Evolutionary conservation across 2,888 invertebrate genomes (phyloP).

Genomic region (Drosophila helvetica): DNA sequence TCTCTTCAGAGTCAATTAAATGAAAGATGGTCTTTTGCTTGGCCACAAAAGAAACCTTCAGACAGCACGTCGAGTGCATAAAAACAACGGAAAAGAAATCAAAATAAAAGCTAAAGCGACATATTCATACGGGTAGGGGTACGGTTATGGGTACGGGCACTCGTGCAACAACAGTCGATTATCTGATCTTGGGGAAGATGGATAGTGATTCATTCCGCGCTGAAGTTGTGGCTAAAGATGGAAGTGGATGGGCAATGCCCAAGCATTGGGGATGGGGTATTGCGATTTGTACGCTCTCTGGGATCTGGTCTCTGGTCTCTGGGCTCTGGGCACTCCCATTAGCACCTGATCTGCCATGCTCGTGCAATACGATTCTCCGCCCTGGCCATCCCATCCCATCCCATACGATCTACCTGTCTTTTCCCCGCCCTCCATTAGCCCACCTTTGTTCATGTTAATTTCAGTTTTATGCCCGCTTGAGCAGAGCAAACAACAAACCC

Average conservation of each 20-base stretch:
- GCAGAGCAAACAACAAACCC: conserved; percentile 36
- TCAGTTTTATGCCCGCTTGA: conserved; percentile 46
- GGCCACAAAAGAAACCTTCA: conserved; percentile 16
- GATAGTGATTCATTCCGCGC: conserved; percentile 18
- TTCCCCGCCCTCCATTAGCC: background rate
- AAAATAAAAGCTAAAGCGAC: conserved; percentile 5
- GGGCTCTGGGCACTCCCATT: conserved; percentile 27
- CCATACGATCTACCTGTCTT: background rate
- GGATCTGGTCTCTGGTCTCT: background rate
- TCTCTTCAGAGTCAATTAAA: background rate
- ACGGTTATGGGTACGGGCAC: no score
- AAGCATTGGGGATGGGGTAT: no score
- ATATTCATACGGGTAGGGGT: no score
- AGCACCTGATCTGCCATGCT: conserved; percentile 45
- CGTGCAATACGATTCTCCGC: conserved; percentile 37
- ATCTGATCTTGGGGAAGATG: conserved; percentile 9
- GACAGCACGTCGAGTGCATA: conserved; percentile 32
- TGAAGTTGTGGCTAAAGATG: conserved; percentile 5
- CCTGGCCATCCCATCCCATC: background rate
- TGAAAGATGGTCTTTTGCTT: background rate
- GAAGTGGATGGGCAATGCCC: background rate
- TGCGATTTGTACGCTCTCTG: conserved; percentile 18
- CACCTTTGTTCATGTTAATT: conserved; percentile 55
- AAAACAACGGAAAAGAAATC: conserved; percentile 8
- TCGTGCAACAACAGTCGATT: background rate